Percentiles rank a stretch among this genome's conserved stretches.
Evolutionary conservation across 2,797 vertebrate genomes (phyloP).

Genomic region (Falco rusticolus): DNA sequence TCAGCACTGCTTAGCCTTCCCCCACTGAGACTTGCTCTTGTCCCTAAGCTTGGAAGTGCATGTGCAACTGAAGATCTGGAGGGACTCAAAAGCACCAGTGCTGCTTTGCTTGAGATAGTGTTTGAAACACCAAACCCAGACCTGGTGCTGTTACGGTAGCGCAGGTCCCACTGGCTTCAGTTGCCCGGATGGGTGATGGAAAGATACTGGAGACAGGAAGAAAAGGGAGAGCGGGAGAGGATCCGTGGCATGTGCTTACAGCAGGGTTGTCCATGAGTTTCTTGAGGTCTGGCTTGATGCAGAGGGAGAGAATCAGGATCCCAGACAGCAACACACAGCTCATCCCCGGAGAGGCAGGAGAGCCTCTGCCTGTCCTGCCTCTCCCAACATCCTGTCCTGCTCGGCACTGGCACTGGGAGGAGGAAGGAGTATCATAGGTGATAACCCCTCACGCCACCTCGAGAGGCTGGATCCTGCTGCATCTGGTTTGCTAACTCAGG

Average conservation of each 20-base stretch:
- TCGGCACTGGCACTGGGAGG: accelerated
- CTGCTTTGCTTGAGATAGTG: background rate
- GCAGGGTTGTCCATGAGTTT: accelerated
- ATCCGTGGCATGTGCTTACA: accelerated
- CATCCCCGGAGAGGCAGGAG: background rate
- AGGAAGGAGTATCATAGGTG: background rate
- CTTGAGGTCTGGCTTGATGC: background rate
- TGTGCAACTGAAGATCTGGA: background rate
- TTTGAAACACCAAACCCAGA: background rate
- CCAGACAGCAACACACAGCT: background rate
- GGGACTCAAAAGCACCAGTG: background rate
- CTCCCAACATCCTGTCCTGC: accelerated
- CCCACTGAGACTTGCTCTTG: background rate
- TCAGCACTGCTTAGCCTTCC: background rate
- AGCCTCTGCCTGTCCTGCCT: background rate
- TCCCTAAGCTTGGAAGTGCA: background rate
- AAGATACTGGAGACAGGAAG: background rate
- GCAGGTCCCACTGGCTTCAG: background rate
- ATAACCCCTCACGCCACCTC: background rate
- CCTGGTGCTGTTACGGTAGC: background rate
- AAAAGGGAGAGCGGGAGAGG: background rate
- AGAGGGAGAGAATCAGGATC: background rate
- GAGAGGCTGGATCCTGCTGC: background rate
- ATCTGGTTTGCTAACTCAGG: constrained; percentile 8
- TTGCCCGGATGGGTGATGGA: background rate